phyloP scores from a whole-genome alignment of 2,888 invertebrate species.

The Chydorus sphaericus region DNA sequence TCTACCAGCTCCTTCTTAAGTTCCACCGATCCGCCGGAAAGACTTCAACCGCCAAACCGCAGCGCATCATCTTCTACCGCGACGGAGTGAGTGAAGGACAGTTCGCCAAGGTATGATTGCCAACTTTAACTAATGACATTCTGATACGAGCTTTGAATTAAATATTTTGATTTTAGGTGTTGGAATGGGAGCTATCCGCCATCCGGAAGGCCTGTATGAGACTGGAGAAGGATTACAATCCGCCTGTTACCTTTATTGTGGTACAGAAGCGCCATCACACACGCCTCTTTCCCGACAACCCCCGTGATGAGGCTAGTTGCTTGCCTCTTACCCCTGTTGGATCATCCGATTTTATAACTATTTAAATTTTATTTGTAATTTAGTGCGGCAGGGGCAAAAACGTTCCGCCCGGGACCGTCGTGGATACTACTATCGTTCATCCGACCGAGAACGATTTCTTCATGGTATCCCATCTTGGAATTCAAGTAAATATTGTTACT shows the following conservation, averaged over 20 bases:
- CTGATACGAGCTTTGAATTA: too few relatives aligned
- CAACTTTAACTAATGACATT: too few relatives aligned
- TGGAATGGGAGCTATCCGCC: slow-evolving; percentile 46
- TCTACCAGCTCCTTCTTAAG: slow-evolving; percentile 44
- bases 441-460: slow-evolving; percentile 79
- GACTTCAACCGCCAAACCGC: slow-evolving; percentile 36
- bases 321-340: too few relatives aligned
- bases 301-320: slow-evolving; percentile 35
- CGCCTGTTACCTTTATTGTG: slow-evolving; percentile 75
- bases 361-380: not conserved
- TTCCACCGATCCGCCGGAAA: slow-evolving; percentile 33
- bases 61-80: slow-evolving; percentile 50
- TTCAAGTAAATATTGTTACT: slow-evolving; percentile 32
- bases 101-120: slow-evolving; percentile 47
- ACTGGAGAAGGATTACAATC: slow-evolving; percentile 41
- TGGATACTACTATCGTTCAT: slow-evolving; percentile 72
- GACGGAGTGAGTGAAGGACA: slow-evolving; percentile 83
- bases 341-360: too few relatives aligned
- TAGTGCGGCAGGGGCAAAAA: slow-evolving; percentile 46
- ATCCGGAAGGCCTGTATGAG: slow-evolving; percentile 53
- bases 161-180: slow-evolving; percentile 36
- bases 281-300: slow-evolving; percentile 37
- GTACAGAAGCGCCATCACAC: slow-evolving; percentile 97
- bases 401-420: slow-evolving; percentile 73
- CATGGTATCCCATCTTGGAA: slow-evolving; percentile 48